Percentiles rank a stretch among this genome's conserved stretches.
phyloP scores from a whole-genome alignment of 2,113 vertebrate species.

The Semnopithecus entellus region DNA sequence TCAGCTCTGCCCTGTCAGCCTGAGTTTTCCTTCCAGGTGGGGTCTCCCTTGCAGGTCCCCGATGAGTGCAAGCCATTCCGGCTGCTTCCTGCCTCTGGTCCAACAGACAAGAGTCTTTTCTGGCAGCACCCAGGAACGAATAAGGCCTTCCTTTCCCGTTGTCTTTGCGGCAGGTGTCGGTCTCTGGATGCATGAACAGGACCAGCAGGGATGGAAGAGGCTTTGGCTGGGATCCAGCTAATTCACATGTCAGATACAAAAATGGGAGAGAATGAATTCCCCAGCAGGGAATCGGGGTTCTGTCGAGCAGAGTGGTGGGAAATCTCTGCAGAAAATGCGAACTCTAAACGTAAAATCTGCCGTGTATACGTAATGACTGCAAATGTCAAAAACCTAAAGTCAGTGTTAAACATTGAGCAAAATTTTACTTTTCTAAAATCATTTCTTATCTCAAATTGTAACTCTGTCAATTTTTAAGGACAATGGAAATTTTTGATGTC shows the following conservation, averaged over 20 bases:
- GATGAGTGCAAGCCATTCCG: fast-evolving
- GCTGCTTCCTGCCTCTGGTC: not conserved
- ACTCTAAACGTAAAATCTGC: fast-evolving
- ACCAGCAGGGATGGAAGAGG: not conserved
- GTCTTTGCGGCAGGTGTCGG: not conserved
- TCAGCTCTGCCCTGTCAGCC: not conserved
- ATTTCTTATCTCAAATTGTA: not conserved
- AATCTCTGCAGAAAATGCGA: not conserved
- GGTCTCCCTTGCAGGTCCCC: not conserved
- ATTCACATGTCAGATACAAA: not conserved
- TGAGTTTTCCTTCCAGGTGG: not conserved
- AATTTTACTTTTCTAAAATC: not conserved
- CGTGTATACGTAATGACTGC: fast-evolving
- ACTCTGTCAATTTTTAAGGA: not conserved
- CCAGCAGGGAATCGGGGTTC: not conserved
- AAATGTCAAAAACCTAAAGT: no score
- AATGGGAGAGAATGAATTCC: not conserved
- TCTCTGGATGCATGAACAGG: not conserved
- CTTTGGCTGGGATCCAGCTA: not conserved
- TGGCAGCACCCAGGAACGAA: not conserved
- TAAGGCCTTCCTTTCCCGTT: fast-evolving
- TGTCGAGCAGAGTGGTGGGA: no score
- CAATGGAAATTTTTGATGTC: not conserved
- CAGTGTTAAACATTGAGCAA: not conserved
- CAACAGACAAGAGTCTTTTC: not conserved